These are phyloP conservation scores for Protobothrops flavoviridis DNA, from an alignment of 2,113 vertebrate species.

Conservation along the genomic window DNA sequence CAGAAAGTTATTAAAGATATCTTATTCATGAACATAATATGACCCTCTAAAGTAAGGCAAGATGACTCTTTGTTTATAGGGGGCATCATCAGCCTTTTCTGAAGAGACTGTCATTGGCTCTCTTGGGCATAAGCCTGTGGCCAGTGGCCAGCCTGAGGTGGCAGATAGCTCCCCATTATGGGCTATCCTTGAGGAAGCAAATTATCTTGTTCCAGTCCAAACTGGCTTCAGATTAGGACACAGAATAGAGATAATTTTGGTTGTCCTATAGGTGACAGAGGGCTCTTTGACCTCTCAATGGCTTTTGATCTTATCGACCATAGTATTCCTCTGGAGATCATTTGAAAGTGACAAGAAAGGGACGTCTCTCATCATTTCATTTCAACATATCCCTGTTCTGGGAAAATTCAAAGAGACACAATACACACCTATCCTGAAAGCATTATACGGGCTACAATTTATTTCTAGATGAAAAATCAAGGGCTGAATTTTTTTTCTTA, in stretches of 20 bases:
- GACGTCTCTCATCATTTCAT: background rate
- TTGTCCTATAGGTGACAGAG: background rate
- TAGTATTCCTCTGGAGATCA: background rate
- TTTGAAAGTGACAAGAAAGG: background rate
- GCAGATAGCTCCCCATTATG: background rate
- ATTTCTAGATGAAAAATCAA: background rate
- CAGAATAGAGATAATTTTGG: background rate
- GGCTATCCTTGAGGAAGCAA: background rate
- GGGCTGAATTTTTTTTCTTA: background rate
- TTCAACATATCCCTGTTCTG: background rate
- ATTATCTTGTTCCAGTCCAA: background rate
- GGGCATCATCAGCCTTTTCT: background rate
- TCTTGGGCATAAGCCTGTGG: background rate
- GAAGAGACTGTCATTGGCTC: background rate
- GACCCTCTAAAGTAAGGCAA: background rate
- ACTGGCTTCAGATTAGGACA: background rate
- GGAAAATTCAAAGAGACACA: background rate
- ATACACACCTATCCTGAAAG: background rate
- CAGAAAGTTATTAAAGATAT: background rate
- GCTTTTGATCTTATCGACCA: background rate
- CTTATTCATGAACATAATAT: background rate
- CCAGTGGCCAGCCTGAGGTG: background rate
- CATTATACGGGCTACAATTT: background rate
- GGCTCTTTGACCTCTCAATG: background rate
- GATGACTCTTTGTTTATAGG: background rate